Conservation (phyloP, 2,113 vertebrate genomes). For the Heterotis niloticus region DNA sequence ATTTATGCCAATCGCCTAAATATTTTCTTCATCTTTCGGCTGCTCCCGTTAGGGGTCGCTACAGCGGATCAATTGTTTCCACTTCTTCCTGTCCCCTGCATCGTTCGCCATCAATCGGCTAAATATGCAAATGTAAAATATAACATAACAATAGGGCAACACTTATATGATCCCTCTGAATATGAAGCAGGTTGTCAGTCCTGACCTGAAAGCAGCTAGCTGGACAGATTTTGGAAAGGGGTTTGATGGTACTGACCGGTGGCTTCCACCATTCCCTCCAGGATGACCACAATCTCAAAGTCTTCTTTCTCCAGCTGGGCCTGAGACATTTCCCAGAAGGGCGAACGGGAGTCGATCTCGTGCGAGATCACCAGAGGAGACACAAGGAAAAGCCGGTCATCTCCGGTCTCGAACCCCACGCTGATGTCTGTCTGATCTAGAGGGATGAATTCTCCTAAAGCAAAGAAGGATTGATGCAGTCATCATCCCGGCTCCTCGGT, state of each 20-base stretch:
- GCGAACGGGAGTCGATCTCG: slow-evolving; percentile 61
- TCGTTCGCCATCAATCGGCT: too few species aligned
- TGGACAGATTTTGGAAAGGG: not conserved
- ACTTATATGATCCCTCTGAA: too few species aligned
- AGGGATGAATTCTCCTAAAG: slow-evolving; percentile 70
- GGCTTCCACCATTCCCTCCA: slow-evolving; percentile 75
- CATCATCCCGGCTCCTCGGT: too few species aligned
- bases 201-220: not conserved
- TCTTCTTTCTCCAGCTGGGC: slow-evolving; percentile 72
- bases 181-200: not conserved
- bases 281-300: slow-evolving; percentile 73
- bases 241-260: slow-evolving; percentile 54
- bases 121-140: too few species aligned
- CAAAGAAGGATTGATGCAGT: not conserved
- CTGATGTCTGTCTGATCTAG: slow-evolving; percentile 75
- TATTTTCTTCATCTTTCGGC: too few species aligned
- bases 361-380: slow-evolving; percentile 72
- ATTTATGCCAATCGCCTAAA: too few species aligned
- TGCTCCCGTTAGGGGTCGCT: too few species aligned
- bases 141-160: too few species aligned
- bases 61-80: too few species aligned
- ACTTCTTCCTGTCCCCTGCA: too few species aligned
- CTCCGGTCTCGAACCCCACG: slow-evolving; percentile 72
- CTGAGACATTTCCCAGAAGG: slow-evolving; percentile 75
- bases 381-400: slow-evolving; percentile 71